phyloP scores from a whole-genome alignment of 35 echinoderm and acorn worm genomes.

The Heliocidaris tuberculata region DNA sequence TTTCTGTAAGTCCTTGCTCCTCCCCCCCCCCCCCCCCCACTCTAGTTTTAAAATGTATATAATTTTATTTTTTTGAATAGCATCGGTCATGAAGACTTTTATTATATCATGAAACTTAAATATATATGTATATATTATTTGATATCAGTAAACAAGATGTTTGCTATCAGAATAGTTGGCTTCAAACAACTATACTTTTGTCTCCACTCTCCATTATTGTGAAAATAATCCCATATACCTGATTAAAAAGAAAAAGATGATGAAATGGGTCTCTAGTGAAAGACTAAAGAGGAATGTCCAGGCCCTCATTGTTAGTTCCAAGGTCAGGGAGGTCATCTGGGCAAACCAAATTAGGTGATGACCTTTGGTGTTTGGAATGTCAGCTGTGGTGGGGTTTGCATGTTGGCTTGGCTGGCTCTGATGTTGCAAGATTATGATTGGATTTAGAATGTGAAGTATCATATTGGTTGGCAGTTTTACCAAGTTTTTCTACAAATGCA shows the following conservation, averaged over 20 bases:
- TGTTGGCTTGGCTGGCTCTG: neutral
- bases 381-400: constrained; percentile 29
- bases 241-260: neutral
- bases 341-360: constrained; percentile 44
- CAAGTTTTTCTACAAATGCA: neutral
- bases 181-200: neutral
- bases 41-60: no score
- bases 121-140: no score
- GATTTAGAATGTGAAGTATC: neutral
- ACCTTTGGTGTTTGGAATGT: constrained; percentile 46
- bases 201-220: neutral
- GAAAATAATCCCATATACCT: neutral
- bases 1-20: no score
- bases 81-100: no score
- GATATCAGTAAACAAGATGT: no score
- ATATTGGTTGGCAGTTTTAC: neutral
- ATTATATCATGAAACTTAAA: no score
- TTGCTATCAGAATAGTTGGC: no score
- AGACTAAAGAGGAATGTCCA: constrained; percentile 40
- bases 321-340: constrained; percentile 39
- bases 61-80: no score
- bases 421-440: neutral
- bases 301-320: constrained; percentile 43
- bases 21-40: no score
- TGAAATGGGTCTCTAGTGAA: neutral